Evolutionary conservation across 2,113 vertebrate genomes (phyloP).

Genomic region (Tychaedon coryphoeus): DNA sequence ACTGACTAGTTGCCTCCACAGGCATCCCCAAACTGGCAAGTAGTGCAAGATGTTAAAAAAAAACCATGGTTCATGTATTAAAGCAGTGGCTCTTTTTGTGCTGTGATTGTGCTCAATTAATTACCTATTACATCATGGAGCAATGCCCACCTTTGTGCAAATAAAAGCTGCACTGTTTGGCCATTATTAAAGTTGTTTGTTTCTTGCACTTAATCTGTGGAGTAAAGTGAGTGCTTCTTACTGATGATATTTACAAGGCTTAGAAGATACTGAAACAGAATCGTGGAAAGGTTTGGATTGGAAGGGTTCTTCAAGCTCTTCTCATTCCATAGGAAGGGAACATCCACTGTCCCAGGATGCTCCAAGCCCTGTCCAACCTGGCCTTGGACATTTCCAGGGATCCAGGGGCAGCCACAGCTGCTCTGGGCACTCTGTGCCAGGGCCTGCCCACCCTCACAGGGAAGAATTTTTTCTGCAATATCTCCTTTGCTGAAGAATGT

Average conservation of each 20-base stretch:
- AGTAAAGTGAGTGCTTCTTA: neutral
- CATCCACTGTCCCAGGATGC: rapidly evolving
- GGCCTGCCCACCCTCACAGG: rapidly evolving
- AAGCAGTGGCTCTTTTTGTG: neutral
- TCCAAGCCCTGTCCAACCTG: neutral
- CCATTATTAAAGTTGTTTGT: neutral
- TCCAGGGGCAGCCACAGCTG: neutral
- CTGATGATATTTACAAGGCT: neutral
- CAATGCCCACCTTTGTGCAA: neutral
- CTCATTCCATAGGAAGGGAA: neutral
- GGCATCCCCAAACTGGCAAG: neutral
- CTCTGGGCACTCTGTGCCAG: neutral
- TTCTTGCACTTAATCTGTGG: neutral
- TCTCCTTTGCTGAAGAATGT: neutral
- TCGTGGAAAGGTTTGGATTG: neutral
- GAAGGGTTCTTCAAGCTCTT: neutral
- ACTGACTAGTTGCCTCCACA: neutral
- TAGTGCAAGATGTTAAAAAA: neutral
- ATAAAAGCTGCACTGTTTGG: neutral
- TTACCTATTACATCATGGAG: neutral
- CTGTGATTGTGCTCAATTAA: neutral
- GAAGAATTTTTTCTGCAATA: neutral
- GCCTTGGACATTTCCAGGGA: neutral
- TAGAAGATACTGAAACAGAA: neutral
- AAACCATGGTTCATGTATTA: rapidly evolving